Evolutionary conservation across 1,140 invertebrate genomes (phyloP).

Genomic region (Oreohelix idahoensis): DNA sequence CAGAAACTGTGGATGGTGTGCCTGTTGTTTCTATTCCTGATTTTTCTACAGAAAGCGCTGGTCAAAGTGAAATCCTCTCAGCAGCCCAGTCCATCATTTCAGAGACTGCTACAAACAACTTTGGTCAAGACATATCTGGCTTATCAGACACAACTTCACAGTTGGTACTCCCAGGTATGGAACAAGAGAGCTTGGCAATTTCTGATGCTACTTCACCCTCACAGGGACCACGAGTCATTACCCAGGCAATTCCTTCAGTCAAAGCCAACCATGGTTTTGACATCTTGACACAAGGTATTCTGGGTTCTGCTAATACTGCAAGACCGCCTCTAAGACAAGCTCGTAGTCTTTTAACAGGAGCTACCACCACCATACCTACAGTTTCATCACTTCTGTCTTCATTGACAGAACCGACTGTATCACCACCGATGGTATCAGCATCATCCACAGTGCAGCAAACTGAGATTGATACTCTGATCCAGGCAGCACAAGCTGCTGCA

Average conservation of each 20-base stretch:
- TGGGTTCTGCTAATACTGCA: background rate
- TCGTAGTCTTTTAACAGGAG: conserved; percentile 32
- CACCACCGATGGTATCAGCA: background rate
- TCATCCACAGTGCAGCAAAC: background rate
- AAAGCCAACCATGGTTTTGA: conserved; percentile 38
- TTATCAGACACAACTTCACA: background rate
- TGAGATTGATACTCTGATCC: conserved; percentile 32
- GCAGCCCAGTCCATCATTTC: background rate
- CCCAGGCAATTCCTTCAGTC: conserved; percentile 33
- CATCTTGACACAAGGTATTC: conserved; percentile 36
- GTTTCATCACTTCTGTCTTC: background rate
- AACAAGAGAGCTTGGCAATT: background rate
- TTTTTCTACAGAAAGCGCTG: conserved; percentile 11
- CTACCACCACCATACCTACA: background rate
- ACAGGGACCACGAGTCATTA: conserved; percentile 29
- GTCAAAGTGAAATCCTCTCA: background rate
- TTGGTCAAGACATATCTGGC: background rate
- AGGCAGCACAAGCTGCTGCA: conserved; percentile 30
- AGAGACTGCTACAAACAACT: background rate
- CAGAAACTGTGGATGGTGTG: conserved; percentile 32
- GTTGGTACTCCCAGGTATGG: background rate
- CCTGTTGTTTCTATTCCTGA: conserved; percentile 37
- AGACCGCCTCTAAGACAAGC: conserved; percentile 1
- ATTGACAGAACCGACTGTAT: background rate
- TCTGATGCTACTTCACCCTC: background rate